A percentile compares a stretch with the other conserved stretches of the same genome.
Evolutionary conservation across 64 coral and sea anemone species (phyloP).

Genomic region (Montipora cactus): DNA sequence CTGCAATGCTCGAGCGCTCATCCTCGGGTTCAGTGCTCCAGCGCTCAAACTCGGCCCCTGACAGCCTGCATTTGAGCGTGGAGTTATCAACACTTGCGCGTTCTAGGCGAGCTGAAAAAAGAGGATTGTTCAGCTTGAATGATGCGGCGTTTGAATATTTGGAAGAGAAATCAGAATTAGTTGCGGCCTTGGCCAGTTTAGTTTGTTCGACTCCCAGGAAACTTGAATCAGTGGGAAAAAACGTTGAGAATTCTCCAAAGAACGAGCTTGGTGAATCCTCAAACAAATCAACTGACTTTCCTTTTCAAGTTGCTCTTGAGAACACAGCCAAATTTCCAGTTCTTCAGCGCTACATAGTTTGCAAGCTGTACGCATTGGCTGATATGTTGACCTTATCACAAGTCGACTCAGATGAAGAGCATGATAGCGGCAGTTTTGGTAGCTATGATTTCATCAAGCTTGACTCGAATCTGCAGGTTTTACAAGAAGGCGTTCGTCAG

Average conservation of each 20-base stretch:
- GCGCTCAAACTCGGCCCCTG: slow-evolving; percentile 76
- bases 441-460: slow-evolving; percentile 78
- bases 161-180: slow-evolving; percentile 72
- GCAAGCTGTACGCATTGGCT: slow-evolving; percentile 73
- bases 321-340: slow-evolving; percentile 68
- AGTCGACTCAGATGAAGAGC: background rate
- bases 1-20: slow-evolving; percentile 58
- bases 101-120: slow-evolving; percentile 37
- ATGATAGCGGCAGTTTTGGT: background rate
- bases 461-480: slow-evolving; percentile 57
- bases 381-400: slow-evolving; percentile 64
- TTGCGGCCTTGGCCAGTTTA: slow-evolving; percentile 75
- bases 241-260: background rate
- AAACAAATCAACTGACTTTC: slow-evolving; percentile 23
- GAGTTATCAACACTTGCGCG: slow-evolving; percentile 63
- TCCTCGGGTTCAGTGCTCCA: slow-evolving; percentile 78
- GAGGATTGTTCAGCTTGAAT: slow-evolving; percentile 81
- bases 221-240: background rate
- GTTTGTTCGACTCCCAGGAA: slow-evolving; percentile 58
- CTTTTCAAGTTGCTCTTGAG: slow-evolving; percentile 75
- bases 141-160: slow-evolving; percentile 78
- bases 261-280: background rate
- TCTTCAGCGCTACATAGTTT: slow-evolving; percentile 88
- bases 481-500: background rate
- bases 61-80: slow-evolving; percentile 77